phyloP scores from a whole-genome alignment of 2,113 vertebrate species.

The Apeltes quadracus region DNA sequence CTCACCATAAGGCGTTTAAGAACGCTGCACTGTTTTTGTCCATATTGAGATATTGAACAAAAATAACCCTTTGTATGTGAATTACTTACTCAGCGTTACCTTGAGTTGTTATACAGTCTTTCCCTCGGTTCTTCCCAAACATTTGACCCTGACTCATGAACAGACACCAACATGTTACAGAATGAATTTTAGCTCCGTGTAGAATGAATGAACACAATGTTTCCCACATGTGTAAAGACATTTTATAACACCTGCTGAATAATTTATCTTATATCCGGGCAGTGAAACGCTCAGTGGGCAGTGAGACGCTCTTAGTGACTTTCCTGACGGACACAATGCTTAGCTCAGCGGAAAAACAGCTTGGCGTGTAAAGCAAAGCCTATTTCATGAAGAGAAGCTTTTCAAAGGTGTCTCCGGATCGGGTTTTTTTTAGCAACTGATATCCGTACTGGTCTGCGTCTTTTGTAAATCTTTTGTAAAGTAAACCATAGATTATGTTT shows the following conservation, averaged over 20 bases:
- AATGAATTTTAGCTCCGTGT: neutral
- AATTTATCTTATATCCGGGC: neutral
- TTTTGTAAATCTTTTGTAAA: no score
- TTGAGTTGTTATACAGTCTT: no score
- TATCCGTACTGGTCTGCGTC: neutral
- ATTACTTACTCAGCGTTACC: no score
- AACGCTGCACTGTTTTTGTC: conserved; percentile 7
- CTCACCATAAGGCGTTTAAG: neutral
- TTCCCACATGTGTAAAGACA: neutral
- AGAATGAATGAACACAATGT: no score
- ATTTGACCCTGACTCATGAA: neutral
- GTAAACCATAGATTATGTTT: neutral
- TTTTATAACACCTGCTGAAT: neutral
- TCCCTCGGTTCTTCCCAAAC: no score
- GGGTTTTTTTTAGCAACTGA: neutral
- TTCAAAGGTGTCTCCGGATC: neutral
- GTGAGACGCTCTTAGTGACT: neutral
- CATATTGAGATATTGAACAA: conserved; percentile 4
- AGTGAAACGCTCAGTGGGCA: neutral
- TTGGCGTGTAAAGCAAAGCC: neutral
- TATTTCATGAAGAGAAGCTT: neutral
- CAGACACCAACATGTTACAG: neutral
- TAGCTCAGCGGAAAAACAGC: neutral
- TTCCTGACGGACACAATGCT: neutral
- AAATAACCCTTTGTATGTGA: no score